A percentile compares a stretch with the other conserved stretches of the same genome.
These are phyloP conservation scores for Ephestia elutella DNA, from an alignment of 1,140 invertebrate genomes.

Conservation along the genomic window DNA sequence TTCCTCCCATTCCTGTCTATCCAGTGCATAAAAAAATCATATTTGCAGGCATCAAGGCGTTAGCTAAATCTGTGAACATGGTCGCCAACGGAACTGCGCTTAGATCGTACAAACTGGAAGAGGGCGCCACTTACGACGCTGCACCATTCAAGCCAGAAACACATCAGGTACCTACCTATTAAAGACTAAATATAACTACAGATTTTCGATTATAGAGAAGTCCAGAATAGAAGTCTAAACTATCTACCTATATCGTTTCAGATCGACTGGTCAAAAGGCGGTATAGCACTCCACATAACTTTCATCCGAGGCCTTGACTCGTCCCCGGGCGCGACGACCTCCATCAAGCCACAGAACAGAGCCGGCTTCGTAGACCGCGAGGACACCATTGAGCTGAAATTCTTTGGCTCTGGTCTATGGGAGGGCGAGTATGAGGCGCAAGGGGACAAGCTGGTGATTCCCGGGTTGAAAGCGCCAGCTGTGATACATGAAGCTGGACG, in stretches of 20 bases:
- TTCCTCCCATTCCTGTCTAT: no score
- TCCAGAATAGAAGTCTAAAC: no score
- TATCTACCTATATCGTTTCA: constrained; percentile 33
- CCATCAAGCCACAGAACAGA: constrained; percentile 73
- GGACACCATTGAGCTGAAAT: constrained; percentile 76
- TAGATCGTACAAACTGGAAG: constrained; percentile 83
- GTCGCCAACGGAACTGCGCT: constrained; percentile 90
- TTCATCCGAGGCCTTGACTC: constrained; percentile 95
- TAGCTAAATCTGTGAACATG: constrained; percentile 91
- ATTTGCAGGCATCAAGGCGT: constrained; percentile 71
- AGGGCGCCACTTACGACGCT: constrained; percentile 94
- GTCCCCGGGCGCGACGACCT: constrained; percentile 90
- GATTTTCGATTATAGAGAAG: no score
- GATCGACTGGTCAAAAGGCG: constrained; percentile 84
- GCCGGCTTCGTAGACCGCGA: constrained; percentile 65
- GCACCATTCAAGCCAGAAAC: constrained; percentile 90
- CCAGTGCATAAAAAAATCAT: not conserved
- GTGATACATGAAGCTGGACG: constrained; percentile 85
- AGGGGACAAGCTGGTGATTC: constrained; percentile 78
- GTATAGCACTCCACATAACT: constrained; percentile 89
- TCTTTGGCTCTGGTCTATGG: constrained; percentile 90
- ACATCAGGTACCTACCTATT: constrained; percentile 72
- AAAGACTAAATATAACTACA: no score
- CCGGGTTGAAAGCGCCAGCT: constrained; percentile 77
- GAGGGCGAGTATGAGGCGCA: constrained; percentile 74